Base-by-base conservation (phyloP, 2,888 invertebrate species). In the Papilio protenor region DNA sequence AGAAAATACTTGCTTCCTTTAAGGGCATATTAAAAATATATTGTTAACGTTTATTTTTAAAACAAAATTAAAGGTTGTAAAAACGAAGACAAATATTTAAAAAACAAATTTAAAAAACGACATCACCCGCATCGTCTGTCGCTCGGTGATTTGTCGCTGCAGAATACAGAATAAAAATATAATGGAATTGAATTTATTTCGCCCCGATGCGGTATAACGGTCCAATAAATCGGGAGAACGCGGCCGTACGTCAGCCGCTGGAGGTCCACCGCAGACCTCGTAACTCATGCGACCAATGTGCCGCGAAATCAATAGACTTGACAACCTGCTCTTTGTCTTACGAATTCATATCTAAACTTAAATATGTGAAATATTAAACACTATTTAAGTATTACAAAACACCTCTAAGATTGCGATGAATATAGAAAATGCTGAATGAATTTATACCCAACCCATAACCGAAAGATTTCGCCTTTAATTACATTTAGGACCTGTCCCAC, bases 301-400 rank as follows among this genome's bases (percentile, higher is more conserved):
- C 92, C 93, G 92, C 91, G 93, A 94, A 94, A 94, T 94, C 93
- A 92, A 94, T 92, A 93, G 89, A 91, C 86, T 87, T 87, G 88
- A 87, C 88, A 87, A 84, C 85, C 82, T 66, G 76, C 74, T 74
- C 66, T 77, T 81, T 79, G 78, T 79, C 79, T 79, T 81, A 79
- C 33, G 49, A 73, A 5, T 18, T 21, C 10, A 57, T 57, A 57
- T 57, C 57, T 57, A 23, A 52, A 52, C 6, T 16, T 52, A 52
- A 49, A 49, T 12, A 49, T 16, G 49, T 49, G 47, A 49, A 49
- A 27, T 27, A 27, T 27, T 27, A 27, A 27, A 49, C 49, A 16
- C 49, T 49, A 49, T 4, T 16, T 14, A 49, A 49, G 49, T 3
- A 49, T 49, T 47, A 47, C 47, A 47, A 47, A 47, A 47, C 14